Conservation (phyloP, 1,140 invertebrate species). For the Apis cerana region DNA sequence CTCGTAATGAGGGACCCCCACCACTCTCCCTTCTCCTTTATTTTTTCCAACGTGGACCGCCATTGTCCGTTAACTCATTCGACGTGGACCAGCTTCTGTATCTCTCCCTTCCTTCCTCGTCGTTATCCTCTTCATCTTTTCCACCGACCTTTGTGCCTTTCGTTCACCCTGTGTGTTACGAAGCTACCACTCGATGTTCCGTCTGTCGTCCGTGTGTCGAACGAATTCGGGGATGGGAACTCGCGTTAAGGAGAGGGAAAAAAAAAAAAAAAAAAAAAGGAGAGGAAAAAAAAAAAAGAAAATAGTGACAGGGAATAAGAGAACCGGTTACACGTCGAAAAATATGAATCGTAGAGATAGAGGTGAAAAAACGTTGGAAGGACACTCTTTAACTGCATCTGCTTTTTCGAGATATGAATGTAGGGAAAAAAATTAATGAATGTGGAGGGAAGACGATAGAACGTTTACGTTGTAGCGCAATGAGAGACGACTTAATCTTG, state of each 20-base stretch:
- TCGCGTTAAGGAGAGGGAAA: slow-evolving; percentile 30
- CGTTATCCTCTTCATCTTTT: slow-evolving; percentile 59
- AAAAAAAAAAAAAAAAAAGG: slow-evolving; percentile 9
- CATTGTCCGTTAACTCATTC: slow-evolving; percentile 75
- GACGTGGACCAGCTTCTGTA: slow-evolving; percentile 66
- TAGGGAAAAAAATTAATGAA: slow-evolving; percentile 17
- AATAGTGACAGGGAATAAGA: slow-evolving; percentile 47
- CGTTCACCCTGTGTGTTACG: slow-evolving; percentile 61
- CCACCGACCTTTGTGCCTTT: slow-evolving; percentile 48
- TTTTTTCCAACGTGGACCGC: slow-evolving; percentile 72
- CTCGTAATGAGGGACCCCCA: slow-evolving; percentile 76
- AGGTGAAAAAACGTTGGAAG: slow-evolving; percentile 40
- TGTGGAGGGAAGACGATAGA: not conserved
- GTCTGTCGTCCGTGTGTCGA: not conserved
- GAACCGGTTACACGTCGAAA: slow-evolving; percentile 59
- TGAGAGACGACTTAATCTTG: too few relatives aligned
- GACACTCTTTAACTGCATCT: slow-evolving; percentile 59
- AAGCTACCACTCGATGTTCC: slow-evolving; percentile 50
- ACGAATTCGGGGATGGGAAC: slow-evolving; percentile 13
- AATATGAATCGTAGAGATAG: slow-evolving; percentile 67
- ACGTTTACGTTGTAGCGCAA: not conserved
- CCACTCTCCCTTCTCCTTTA: slow-evolving; percentile 60
- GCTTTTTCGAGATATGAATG: slow-evolving; percentile 52
- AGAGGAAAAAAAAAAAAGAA: not conserved
- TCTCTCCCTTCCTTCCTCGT: slow-evolving; percentile 61